Base-by-base conservation (phyloP, 2,888 invertebrate genomes). In the Copidosoma aretas region DNA sequence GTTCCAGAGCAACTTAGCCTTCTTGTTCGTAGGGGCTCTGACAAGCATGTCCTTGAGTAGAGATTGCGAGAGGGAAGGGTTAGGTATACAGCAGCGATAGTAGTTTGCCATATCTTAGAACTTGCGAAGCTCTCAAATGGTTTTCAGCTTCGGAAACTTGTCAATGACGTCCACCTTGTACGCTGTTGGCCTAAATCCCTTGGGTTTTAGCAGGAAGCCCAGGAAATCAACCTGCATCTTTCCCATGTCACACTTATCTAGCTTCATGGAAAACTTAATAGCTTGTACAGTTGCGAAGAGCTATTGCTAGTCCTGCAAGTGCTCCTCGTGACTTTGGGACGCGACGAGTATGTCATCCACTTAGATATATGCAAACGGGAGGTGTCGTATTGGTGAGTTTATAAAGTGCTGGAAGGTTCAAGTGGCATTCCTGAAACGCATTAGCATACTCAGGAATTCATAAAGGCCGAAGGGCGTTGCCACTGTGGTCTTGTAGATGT, bases 41-140 rank as follows among this genome's bases (percentile, higher is more conserved):
- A 22, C 15, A 1, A 60, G 64, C 39, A 73, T 73, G 46, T 77
- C 76, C 62, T 80, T 75, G 1, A 84, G 73, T 3, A 80, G 80
- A 0, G 80, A 78, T 73, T 82, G 82, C 8, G 8, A 8, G 1
- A 72, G 60, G n/a, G 74, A 14, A 5, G 83, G 81, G 1, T 82
- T 78, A 3, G 80, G 80, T 0, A 84, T 71, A 70, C 78, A 84
- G 10, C 79, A 60, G 10, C 83, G 67, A 59, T 83, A 83, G 73
- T 80, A 83, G 71, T 82, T 84, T 1, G 82, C 12, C 77, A 82
- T 80, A 0, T 81, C 82, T 3, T 83, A 64, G 71, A 82, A 82
- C 24, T 75, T 71, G 8, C 78, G 68, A 0, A 84, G 72, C 32
- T 79, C 73, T 19, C 76, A 75, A 0, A 77, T 76, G 1, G 77